Evolutionary conservation across 2,113 vertebrate species (phyloP).

Genomic region (Cisticola juncidis): DNA sequence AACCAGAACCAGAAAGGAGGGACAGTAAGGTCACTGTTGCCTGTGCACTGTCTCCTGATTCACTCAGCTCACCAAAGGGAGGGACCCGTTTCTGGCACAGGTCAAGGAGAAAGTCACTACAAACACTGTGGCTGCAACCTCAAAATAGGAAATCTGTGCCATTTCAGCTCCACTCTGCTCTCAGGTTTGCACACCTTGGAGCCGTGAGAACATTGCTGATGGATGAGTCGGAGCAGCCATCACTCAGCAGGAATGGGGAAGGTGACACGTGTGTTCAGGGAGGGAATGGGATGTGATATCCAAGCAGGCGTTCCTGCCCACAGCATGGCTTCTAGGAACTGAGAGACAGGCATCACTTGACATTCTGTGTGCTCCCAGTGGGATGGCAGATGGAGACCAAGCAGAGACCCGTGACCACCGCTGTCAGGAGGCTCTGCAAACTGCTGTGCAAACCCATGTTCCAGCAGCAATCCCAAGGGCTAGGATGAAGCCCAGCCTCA

Average conservation of each 20-base stretch:
- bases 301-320: neutral
- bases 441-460: fast-evolving
- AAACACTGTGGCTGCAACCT: neutral
- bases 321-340: neutral
- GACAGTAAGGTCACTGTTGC: neutral
- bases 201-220: neutral
- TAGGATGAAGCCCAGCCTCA: neutral
- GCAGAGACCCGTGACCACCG: fast-evolving
- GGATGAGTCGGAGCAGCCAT: neutral
- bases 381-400: neutral
- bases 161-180: neutral
- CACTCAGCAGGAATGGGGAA: neutral
- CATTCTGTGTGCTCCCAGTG: neutral
- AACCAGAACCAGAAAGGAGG: neutral
- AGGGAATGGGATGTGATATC: neutral
- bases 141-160: neutral
- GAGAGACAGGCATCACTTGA: neutral
- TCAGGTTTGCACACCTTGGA: neutral
- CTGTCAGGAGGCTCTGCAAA: fast-evolving
- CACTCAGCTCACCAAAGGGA: neutral
- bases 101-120: neutral
- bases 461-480: neutral
- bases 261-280: neutral
- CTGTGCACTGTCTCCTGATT: neutral
- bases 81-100: neutral